These are phyloP conservation scores for Hyperoplus lanceolatus DNA, from an alignment of 2,797 vertebrate genomes.

Conservation along the genomic window DNA sequence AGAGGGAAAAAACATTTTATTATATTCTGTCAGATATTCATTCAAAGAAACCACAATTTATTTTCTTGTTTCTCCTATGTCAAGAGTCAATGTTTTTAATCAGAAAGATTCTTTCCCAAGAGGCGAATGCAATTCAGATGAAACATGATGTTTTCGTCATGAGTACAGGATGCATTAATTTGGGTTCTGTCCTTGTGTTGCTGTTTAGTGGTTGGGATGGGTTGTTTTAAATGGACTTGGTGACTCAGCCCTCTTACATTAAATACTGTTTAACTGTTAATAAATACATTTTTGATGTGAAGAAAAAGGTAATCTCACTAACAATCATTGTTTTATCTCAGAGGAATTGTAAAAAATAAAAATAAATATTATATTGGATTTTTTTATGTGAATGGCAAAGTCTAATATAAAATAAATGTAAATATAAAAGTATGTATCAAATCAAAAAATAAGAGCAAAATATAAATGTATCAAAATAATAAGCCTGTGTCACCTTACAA, in stretches of 20 bases:
- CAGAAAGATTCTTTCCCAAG: not conserved
- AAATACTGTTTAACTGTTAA: not conserved
- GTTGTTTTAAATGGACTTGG: not conserved
- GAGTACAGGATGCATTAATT: not conserved
- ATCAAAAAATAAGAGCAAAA: not conserved
- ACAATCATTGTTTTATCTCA: not conserved
- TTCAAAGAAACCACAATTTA: not conserved
- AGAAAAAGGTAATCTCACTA: not conserved
- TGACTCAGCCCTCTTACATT: not conserved
- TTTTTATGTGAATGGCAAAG: not conserved
- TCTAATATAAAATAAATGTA: not conserved
- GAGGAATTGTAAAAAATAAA: not conserved
- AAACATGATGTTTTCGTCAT: not conserved
- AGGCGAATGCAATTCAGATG: not conserved
- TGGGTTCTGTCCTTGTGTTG: not conserved
- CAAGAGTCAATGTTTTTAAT: not conserved
- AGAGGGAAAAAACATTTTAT: not conserved
- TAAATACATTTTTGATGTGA: not conserved
- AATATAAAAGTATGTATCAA: too few relatives aligned
- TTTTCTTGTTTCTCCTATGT: not conserved
- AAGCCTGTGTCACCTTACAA: not conserved
- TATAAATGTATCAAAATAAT: not conserved
- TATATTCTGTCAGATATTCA: not conserved
- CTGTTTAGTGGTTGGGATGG: not conserved
- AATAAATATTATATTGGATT: too few relatives aligned